These are phyloP conservation scores for Brachyhypopomus occidentalis DNA, from an alignment of 2,113 vertebrate genomes.

Conservation along the genomic window DNA sequence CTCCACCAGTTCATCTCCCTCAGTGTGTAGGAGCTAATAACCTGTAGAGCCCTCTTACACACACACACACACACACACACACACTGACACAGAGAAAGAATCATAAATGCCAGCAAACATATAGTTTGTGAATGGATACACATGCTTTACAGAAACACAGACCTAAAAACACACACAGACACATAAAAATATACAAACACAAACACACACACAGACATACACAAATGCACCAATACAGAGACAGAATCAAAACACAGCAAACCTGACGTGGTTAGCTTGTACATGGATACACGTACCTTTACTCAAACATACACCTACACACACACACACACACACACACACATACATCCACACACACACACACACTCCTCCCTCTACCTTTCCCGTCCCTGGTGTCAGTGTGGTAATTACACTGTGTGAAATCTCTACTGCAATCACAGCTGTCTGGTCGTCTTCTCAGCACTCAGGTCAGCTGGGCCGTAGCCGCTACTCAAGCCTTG, in stretches of 20 bases:
- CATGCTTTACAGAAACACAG: not conserved
- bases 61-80: not conserved
- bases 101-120: not conserved
- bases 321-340: conserved; percentile 5
- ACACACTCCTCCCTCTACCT: conserved; percentile 57
- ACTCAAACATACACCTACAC: not conserved
- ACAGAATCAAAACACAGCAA: not conserved
- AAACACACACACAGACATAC: conserved; percentile 24
- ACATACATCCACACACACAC: not conserved
- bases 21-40: conserved; percentile 95
- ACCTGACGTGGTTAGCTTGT: not conserved
- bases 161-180: not conserved
- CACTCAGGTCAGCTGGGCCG: conserved; percentile 77
- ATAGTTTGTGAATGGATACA: not conserved
- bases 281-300: not conserved
- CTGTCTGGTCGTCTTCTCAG: conserved; percentile 85
- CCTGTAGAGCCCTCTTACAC: conserved; percentile 82
- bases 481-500: conserved; percentile 67
- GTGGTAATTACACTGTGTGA: conserved; percentile 95
- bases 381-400: conserved; percentile 89
- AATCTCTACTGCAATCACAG: conserved; percentile 94
- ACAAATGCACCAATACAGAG: not conserved
- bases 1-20: conserved; percentile 86
- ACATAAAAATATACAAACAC: not conserved
- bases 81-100: conserved; percentile 17